Conservation (phyloP, 2,888 invertebrate genomes). For the Leptarthrus brevirostris region DNA sequence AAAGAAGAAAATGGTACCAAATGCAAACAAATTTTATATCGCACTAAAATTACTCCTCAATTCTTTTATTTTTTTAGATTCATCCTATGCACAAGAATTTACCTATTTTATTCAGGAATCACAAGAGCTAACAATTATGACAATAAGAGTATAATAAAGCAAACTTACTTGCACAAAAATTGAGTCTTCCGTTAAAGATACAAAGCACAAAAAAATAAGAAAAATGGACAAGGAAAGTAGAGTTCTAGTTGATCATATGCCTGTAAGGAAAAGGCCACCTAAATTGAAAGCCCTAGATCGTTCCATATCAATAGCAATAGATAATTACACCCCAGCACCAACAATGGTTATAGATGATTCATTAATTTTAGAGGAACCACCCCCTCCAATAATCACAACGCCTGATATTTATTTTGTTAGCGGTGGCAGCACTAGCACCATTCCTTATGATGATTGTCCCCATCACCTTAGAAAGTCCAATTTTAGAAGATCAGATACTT, state of each 20-base stretch:
- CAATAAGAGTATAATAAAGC: conserved; percentile 28
- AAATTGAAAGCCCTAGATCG: conserved; percentile 67
- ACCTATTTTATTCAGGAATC: conserved; percentile 16
- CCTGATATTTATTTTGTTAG: conserved; percentile 67
- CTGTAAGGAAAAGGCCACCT: conserved; percentile 66
- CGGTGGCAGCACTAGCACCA: conserved; percentile 60
- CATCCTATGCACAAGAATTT: conserved; percentile 35
- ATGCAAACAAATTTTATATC: background rate
- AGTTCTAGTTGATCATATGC: conserved; percentile 62
- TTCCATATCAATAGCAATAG: conserved; percentile 67
- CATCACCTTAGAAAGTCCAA: conserved; percentile 65
- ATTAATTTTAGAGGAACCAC: conserved; percentile 63
- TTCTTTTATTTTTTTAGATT: conserved; percentile 33
- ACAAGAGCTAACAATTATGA: conserved; percentile 26
- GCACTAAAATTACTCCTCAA: conserved; percentile 11
- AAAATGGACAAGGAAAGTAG: conserved; percentile 51
- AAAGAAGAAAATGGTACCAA: conserved; percentile 26
- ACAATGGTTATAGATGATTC: conserved; percentile 61
- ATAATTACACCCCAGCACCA: conserved; percentile 64
- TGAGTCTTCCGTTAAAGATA: conserved; percentile 25
- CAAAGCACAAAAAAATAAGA: conserved; percentile 19
- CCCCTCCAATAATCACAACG: conserved; percentile 54
- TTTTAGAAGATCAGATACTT: conserved; percentile 67
- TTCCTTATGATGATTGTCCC: conserved; percentile 53
- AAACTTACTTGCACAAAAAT: conserved; percentile 32